phyloP scores from a whole-genome alignment of 1,140 invertebrate species.

The Anastrepha ludens region DNA sequence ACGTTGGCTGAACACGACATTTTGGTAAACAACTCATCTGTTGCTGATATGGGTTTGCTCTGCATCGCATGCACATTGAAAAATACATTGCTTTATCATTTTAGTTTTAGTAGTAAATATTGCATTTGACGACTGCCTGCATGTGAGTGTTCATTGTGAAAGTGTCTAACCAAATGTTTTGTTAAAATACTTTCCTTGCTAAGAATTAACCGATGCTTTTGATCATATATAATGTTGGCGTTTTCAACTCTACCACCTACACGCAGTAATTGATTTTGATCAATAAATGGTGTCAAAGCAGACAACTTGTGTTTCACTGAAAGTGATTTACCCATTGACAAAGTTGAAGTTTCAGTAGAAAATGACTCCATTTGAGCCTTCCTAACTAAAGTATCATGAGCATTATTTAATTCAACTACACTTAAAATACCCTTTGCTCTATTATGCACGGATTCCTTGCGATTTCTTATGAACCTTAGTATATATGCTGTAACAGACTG shows the following conservation, averaged over 20 bases:
- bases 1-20: neutral
- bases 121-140: slow-evolving; percentile 54
- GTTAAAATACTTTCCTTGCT: slow-evolving; percentile 38
- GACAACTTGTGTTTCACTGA: slow-evolving; percentile 4
- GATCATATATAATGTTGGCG: slow-evolving; percentile 40
- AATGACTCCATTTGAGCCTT: slow-evolving; percentile 20
- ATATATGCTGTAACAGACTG: slow-evolving; percentile 1
- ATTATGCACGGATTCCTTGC: neutral
- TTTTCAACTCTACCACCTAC: slow-evolving; percentile 54
- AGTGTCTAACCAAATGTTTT: slow-evolving; percentile 22
- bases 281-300: slow-evolving; percentile 35
- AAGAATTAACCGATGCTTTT: slow-evolving; percentile 49
- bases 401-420: slow-evolving; percentile 8
- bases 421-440: slow-evolving; percentile 7
- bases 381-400: slow-evolving; percentile 40
- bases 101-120: slow-evolving; percentile 53
- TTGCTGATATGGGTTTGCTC: slow-evolving; percentile 26
- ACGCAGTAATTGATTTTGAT: slow-evolving; percentile 50
- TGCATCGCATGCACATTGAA: slow-evolving; percentile 54
- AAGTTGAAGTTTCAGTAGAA: slow-evolving; percentile 19
- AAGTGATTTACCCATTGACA: neutral
- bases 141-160: slow-evolving; percentile 42
- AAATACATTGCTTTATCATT: slow-evolving; percentile 24
- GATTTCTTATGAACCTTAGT: slow-evolving; percentile 30
- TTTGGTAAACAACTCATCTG: slow-evolving; percentile 24